phyloP scores from a whole-genome alignment of 1,140 invertebrate genomes.

The Marisa cornuarietis region DNA sequence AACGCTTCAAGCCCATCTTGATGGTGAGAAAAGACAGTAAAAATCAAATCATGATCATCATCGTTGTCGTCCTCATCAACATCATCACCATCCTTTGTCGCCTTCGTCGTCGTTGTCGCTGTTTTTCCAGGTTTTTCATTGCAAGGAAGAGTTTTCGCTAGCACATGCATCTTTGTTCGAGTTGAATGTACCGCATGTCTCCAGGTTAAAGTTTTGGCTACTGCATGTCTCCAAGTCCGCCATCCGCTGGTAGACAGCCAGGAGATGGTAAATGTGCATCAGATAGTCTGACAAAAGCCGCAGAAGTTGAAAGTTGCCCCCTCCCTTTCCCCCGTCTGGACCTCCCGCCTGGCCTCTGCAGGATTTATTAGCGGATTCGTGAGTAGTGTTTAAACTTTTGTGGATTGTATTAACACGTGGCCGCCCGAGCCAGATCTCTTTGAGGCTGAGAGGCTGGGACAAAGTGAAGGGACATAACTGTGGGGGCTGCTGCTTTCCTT shows the following conservation, averaged over 20 bases:
- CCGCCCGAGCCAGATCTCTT: background rate
- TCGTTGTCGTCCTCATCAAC: too few relatives aligned
- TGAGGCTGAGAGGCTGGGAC: background rate
- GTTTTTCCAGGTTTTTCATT: too few relatives aligned
- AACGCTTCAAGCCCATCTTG: too few relatives aligned
- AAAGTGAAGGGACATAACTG: background rate
- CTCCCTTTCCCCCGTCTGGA: background rate
- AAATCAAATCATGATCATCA: too few relatives aligned
- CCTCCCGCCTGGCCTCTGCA: background rate
- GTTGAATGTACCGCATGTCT: background rate
- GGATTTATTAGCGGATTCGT: background rate
- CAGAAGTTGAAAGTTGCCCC: background rate
- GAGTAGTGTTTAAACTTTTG: background rate
- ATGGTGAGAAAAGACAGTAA: too few relatives aligned
- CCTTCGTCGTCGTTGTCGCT: too few relatives aligned
- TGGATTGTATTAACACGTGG: background rate
- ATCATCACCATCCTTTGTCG: too few relatives aligned
- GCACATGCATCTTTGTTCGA: too few relatives aligned
- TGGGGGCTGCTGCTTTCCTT: background rate
- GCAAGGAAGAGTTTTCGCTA: too few relatives aligned
- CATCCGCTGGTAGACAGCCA: background rate
- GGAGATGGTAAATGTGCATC: background rate
- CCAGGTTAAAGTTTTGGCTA: background rate
- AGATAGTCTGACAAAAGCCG: background rate
- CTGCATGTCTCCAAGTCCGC: too few relatives aligned